Evolutionary conservation across 2,888 invertebrate species (phyloP).

Genomic region (Cylindroiulus punctatus): DNA sequence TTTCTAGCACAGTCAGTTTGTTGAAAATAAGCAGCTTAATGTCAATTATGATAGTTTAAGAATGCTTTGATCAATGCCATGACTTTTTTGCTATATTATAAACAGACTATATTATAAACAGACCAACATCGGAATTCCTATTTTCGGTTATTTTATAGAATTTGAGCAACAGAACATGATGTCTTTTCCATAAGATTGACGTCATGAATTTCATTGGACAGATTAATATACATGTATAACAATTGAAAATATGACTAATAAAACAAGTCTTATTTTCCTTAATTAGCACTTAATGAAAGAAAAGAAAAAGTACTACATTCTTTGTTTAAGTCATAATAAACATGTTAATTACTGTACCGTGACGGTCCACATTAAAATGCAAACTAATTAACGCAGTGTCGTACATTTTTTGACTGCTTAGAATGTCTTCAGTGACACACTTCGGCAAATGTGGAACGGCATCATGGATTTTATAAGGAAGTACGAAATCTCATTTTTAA

Average conservation of each 20-base stretch:
- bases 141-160: too few relatives aligned
- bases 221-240: neutral
- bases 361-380: constrained; percentile 26
- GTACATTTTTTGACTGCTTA: neutral
- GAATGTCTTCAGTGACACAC: neutral
- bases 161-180: too few relatives aligned
- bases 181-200: too few relatives aligned
- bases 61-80: too few relatives aligned
- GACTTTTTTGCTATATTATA: too few relatives aligned
- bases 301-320: constrained; percentile 9
- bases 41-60: too few relatives aligned
- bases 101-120: too few relatives aligned
- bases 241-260: neutral
- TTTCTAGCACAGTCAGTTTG: too few relatives aligned
- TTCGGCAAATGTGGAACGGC: neutral
- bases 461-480: constrained; percentile 21
- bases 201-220: neutral
- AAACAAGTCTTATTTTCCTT: constrained; percentile 29
- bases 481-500: neutral
- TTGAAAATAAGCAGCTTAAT: too few relatives aligned
- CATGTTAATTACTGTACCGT: constrained; percentile 6
- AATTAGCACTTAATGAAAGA: neutral
- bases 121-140: too few relatives aligned
- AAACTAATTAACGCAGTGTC: constrained; percentile 20
- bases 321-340: neutral